Conservation (phyloP, 2,113 vertebrate genomes). For the Ceyx margarethae region DNA sequence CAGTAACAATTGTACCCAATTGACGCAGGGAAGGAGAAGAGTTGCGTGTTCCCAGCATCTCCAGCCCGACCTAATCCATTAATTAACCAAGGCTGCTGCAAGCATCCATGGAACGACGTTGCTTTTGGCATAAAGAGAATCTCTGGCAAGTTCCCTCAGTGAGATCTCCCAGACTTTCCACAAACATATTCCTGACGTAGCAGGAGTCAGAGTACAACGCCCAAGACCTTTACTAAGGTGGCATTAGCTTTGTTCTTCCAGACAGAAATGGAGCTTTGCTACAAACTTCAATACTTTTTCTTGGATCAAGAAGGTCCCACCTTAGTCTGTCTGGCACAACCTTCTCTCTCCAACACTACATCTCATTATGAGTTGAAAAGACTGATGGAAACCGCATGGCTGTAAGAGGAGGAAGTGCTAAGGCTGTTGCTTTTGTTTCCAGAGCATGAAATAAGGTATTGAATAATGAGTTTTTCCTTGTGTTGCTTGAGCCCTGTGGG, state of each 20-base stretch:
- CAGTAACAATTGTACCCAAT: background rate
- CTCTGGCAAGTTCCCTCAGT: background rate
- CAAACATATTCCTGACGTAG: constrained; percentile 20
- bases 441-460: constrained; percentile 33
- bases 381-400: background rate
- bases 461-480: constrained; percentile 39
- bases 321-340: background rate
- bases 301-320: background rate
- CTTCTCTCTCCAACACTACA: background rate
- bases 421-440: constrained; percentile 32
- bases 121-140: background rate
- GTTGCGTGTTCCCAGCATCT: background rate
- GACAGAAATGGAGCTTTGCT: background rate
- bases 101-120: background rate
- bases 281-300: background rate
- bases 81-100: background rate
- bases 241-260: background rate
- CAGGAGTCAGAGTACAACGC: background rate
- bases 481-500: constrained; percentile 1
- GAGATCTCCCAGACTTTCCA: constrained; percentile 30
- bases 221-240: background rate
- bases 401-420: constrained; percentile 40
- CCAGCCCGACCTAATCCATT: background rate
- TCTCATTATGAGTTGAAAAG: constrained; percentile 26
- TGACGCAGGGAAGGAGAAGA: constrained; percentile 3